Evolutionary conservation across 2,888 invertebrate genomes (phyloP), one percentile per base, ranked within the genome.

Genomic region (Argyresthia goedartella): DNA sequence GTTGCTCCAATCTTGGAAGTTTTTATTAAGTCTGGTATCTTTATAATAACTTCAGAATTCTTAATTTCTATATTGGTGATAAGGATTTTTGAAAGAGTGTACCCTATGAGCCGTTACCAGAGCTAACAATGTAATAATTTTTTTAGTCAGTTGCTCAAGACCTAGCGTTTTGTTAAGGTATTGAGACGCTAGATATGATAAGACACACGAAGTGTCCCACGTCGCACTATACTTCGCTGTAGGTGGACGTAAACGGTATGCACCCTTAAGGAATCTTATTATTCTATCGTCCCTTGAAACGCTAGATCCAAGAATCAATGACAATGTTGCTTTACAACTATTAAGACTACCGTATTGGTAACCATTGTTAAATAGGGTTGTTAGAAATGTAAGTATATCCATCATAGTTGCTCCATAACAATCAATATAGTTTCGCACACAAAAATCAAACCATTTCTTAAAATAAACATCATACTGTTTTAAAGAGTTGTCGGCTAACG

Each of bases 1-100:
- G 14, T 14, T 14, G 50, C 14, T 16, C 48, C 42, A 13, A 39
- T 13, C 10, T 41, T 33, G 41, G 57, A 55, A 15, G 57, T 57
- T 45, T 57, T 57, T 25, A 55, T 53, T 16, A 50, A n/a, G 33
- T 55, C 52, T 33, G 52, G 43, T 25, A 54, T 52, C 49, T 52
- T 53, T 1, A 53, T 53, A 25, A 35, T 8, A 1, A 53, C 33
- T 39, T 50, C 33, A n/a, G 39, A 4, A 13, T 25, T 11, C 45
- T 33, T 9, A 6, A 16, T 36, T 39, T 13, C 6, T 8, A 53
- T 53, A 33, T 53, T 53, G 9, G 13, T 39, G 6, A 53, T n/a
- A 7, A 13, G n/a, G n/a, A 49, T 53, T n/a, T 16, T 6, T 4
- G 49, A 44, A 44, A 50, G 34, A 10, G 53, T 53, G 53, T 9